phyloP scores from a whole-genome alignment of 2,113 vertebrate genomes.

The Odontesthes bonariensis region DNA sequence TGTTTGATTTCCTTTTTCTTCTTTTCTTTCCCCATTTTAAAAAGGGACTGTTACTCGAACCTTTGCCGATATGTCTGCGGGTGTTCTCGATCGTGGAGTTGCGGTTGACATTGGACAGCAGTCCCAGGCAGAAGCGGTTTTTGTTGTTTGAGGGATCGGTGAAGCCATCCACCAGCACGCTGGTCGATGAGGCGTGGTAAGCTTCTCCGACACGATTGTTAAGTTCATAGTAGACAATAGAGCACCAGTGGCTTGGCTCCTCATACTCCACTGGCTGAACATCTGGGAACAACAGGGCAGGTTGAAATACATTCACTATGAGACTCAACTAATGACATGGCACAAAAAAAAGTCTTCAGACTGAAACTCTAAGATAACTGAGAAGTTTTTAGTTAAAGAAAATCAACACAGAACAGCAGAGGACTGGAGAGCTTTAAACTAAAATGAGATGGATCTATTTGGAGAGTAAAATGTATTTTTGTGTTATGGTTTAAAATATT shows the following conservation, averaged over 20 bases:
- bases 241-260: constrained; percentile 97
- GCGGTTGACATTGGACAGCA: constrained; percentile 96
- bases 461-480: too few relatives aligned
- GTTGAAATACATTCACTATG: not conserved
- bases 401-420: too few relatives aligned
- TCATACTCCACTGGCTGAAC: constrained; percentile 97
- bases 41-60: constrained; percentile 66
- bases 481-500: too few relatives aligned
- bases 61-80: constrained; percentile 95
- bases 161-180: constrained; percentile 96
- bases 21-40: too few relatives aligned
- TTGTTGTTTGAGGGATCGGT: constrained; percentile 98
- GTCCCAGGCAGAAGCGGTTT: constrained; percentile 96
- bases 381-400: too few relatives aligned
- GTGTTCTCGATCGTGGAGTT: constrained; percentile 98
- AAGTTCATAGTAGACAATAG: constrained; percentile 98
- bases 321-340: too few relatives aligned
- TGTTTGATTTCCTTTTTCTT: too few relatives aligned
- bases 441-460: too few relatives aligned
- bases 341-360: too few relatives aligned
- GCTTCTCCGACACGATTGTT: constrained; percentile 97
- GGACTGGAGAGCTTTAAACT: too few relatives aligned
- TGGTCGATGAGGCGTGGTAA: constrained; percentile 96
- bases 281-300: constrained; percentile 76
- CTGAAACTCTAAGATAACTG: too few relatives aligned